These are phyloP conservation scores for Passer domesticus DNA, from an alignment of 2,113 vertebrate genomes.

Conservation along the genomic window DNA sequence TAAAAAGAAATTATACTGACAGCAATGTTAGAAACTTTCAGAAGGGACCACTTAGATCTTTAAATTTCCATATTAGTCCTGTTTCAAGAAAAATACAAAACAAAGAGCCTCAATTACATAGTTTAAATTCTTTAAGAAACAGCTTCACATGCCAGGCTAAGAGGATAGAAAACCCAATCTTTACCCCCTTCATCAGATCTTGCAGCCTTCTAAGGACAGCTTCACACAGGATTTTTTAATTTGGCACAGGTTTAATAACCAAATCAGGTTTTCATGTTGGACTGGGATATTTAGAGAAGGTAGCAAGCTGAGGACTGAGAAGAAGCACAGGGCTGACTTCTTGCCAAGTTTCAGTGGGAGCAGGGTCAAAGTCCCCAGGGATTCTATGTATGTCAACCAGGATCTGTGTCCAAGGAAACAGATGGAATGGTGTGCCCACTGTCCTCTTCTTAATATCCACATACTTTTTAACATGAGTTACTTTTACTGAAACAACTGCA, in stretches of 20 bases:
- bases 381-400: not conserved
- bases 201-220: constrained; percentile 60
- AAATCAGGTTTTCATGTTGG: not conserved
- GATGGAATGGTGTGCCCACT: not conserved
- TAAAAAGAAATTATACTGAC: constrained; percentile 77
- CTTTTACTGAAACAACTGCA: not conserved
- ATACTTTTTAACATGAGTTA: not conserved
- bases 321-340: not conserved
- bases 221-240: not conserved
- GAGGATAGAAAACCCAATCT: constrained; percentile 68
- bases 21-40: constrained; percentile 82
- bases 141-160: constrained; percentile 78
- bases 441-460: not conserved
- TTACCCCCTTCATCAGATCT: constrained; percentile 63
- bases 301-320: not conserved
- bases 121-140: constrained; percentile 77
- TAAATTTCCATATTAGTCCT: constrained; percentile 83
- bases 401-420: not conserved
- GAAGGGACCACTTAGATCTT: constrained; percentile 72
- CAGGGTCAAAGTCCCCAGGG: not conserved
- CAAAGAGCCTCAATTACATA: constrained; percentile 73
- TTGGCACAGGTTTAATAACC: not conserved
- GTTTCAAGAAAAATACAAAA: constrained; percentile 69
- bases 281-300: not conserved
- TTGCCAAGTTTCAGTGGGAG: not conserved